Evolutionary conservation across 2,888 invertebrate species (phyloP).

Genomic region (Acrocera orbiculus): DNA sequence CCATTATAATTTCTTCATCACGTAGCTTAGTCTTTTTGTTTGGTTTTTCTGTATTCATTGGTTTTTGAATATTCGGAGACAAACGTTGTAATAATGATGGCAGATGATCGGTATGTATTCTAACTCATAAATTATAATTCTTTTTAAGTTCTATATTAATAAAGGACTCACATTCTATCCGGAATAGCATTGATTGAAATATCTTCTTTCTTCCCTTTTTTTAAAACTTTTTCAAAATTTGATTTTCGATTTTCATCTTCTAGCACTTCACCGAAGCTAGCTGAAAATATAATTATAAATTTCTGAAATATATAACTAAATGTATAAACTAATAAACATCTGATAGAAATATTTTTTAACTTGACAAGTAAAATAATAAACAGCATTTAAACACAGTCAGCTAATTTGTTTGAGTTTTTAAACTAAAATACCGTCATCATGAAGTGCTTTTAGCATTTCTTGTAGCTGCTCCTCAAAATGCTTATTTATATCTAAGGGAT

Average conservation of each 20-base stretch:
- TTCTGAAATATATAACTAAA: no score
- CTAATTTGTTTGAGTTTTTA: constrained; percentile 1
- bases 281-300: no score
- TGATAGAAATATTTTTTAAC: no score
- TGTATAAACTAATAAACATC: no score
- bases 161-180: constrained; percentile 36
- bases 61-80: constrained; percentile 13
- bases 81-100: constrained; percentile 27
- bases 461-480: constrained; percentile 44
- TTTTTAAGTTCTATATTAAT: background rate
- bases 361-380: no score
- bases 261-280: constrained; percentile 26
- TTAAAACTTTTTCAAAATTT: constrained; percentile 26
- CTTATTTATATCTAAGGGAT: constrained; percentile 41
- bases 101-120: constrained; percentile 27
- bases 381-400: no score
- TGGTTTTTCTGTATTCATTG: constrained; percentile 6
- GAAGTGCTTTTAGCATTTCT: constrained; percentile 35
- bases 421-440: constrained; percentile 24
- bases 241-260: constrained; percentile 38
- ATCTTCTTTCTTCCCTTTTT: constrained; percentile 23
- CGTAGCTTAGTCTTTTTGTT: constrained; percentile 20
- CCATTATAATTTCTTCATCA: constrained; percentile 29
- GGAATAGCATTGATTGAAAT: constrained; percentile 33
- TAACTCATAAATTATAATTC: constrained; percentile 9